phyloP scores from a whole-genome alignment of 2,113 vertebrate genomes.

The Pseudonaja textilis region DNA sequence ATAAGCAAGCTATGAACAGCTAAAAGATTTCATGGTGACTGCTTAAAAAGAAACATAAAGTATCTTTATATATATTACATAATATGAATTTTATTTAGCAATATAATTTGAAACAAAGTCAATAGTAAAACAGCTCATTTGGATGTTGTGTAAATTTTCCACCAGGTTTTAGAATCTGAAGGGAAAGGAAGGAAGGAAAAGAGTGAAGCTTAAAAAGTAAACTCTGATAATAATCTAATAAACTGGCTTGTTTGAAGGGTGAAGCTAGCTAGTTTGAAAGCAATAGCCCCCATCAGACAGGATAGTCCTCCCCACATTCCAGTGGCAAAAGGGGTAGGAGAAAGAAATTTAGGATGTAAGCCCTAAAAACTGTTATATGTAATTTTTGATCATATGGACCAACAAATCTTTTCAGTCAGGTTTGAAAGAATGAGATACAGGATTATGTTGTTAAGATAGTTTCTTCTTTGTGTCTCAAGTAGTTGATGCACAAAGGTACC shows the following conservation, averaged over 20 bases:
- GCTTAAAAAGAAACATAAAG: neutral
- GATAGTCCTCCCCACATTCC: neutral
- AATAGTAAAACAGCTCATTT: neutral
- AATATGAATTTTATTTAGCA: neutral
- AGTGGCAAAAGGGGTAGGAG: neutral
- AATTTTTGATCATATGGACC: neutral
- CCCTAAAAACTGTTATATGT: neutral
- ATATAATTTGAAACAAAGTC: neutral
- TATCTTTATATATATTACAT: neutral
- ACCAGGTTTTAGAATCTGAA: neutral
- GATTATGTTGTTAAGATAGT: neutral
- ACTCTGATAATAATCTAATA: neutral
- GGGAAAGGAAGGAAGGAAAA: neutral
- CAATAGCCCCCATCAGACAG: neutral
- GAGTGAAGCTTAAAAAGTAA: neutral
- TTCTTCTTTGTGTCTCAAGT: neutral
- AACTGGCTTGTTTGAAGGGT: neutral
- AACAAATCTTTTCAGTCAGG: neutral
- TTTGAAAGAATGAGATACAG: neutral
- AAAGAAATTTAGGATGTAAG: neutral
- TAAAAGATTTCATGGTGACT: neutral
- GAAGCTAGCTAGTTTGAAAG: neutral
- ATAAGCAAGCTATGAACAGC: constrained; percentile 1
- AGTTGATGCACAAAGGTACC: neutral
- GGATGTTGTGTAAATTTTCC: neutral